Evolutionary conservation across 2,797 vertebrate species (phyloP).

Genomic region (Allobates femoralis): DNA sequence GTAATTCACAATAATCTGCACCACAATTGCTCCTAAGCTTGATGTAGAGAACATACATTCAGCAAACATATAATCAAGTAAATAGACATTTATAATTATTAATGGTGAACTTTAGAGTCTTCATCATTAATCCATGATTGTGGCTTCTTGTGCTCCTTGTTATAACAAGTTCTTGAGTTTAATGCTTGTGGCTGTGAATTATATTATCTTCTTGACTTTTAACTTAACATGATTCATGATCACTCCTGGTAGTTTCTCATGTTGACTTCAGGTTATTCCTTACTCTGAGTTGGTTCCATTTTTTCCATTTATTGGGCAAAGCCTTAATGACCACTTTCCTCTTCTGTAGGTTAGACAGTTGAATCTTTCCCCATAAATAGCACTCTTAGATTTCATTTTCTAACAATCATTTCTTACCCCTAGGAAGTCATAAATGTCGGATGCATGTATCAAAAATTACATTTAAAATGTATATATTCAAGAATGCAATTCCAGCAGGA

Average conservation of each 20-base stretch:
- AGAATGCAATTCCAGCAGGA: no score
- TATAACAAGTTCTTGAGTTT: background rate
- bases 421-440: background rate
- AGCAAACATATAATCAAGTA: background rate
- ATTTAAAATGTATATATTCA: no score
- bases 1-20: background rate
- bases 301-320: background rate
- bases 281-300: background rate
- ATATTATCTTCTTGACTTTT: background rate
- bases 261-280: background rate
- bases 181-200: background rate
- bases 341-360: background rate
- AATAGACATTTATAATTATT: background rate
- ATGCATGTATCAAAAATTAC: background rate
- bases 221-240: background rate
- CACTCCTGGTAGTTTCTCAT: background rate
- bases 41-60: background rate
- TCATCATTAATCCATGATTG: background rate
- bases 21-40: background rate
- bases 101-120: background rate
- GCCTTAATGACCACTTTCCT: background rate
- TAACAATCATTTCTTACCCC: no score
- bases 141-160: background rate
- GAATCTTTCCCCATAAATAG: background rate
- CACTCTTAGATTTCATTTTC: background rate